Evolutionary conservation across 2,888 invertebrate species (phyloP), one percentile per base, ranked within the genome.

Genomic region (Eristalis pertinax): DNA sequence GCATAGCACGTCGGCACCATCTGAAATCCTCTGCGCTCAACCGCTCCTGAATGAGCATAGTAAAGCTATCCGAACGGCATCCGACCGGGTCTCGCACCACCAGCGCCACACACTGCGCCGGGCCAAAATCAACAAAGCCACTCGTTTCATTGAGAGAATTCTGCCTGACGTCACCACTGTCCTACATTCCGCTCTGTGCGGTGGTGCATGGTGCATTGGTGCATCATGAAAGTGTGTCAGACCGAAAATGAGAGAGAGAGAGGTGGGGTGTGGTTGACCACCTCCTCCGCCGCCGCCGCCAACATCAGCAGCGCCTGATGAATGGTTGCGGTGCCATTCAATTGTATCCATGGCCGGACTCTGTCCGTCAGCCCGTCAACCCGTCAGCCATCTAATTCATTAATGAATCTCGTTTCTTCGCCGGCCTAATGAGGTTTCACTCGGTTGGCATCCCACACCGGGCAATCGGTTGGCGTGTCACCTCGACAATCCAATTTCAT

Each of bases 321-420:
- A 67, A 76, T 72, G 32, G 32, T 15, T 38, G 11, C 56, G 60
- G 24, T 22, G 50, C 56, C 43, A 63, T 63, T 67, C 84, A 73
- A 63, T 43, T 56, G 70, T 73, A 58, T 74, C 77, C 32, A 73
- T 77, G 72, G 65, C 67, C 76, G 63, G 60, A 62, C 50, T 67
- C 64, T 58, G 76, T 81, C 68, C 77, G 67, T 77, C 85, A 32
- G 32, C 32, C 32, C 32, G 32, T 32, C 32, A 32, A 5, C 32
- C 72, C 77, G 67, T 73, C 85, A 85, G 77, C 68, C 68, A 81
- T 76, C 72, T 73, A 73, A 85, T 85, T 79, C 79, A 79, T 79
- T 77, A 81, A 85, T 85, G 77, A 81, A 73, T 35, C 64, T 32
- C 35, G 19, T 65, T 32, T 38, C 35, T 32, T 22, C 11, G 35